Base-by-base conservation (phyloP, 2,888 invertebrate species). In the Lasius platythorax region DNA sequence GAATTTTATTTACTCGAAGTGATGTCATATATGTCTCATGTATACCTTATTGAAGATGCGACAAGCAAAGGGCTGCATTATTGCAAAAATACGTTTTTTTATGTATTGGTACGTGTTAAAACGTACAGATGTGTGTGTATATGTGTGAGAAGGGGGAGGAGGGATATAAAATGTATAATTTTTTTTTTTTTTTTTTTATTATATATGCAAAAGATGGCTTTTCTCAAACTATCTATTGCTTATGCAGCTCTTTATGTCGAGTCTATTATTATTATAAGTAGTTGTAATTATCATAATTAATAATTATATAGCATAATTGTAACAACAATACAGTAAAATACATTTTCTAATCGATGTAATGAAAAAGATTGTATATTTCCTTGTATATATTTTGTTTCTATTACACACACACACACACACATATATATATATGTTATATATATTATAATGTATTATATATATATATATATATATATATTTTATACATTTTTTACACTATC, bases 281-380 rank as follows among this genome's bases (percentile, higher is more conserved):
- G 12, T 73, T 72, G 12, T 76, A 86, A 73, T 46, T 82, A 70
- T 76, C 30, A 46, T 61, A 53, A 78, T 70, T 40, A 67, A 15
- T 58, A 18, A 66, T 78, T 66, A 73, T 9, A 78, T 46, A 56
- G 15, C 9, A n/a, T 58, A 15, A 78, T 63, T 73, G 75, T 40
- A 30, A 82, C 37, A 28, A n/a, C 23, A 75, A 12, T 43, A 46
- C 37, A 53, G 33, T 37, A 58, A 81, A 81, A 81, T 81, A 81
- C 61, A 81, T 81, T 81, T 81, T 81, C 37, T 81, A 81, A 81
- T 73, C 37, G 61, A 81, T 81, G 79, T 81, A 81, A 81, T 18
- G 37, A 12, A 53, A 18, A 18, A 37, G 5, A 37, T 37, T 4
- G 37, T 37, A 37, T 37, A 5, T n/a, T 28, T 15, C 18, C 11